Conservation (phyloP, 2,888 invertebrate species). For the Polydrusus pterygomalis region DNA sequence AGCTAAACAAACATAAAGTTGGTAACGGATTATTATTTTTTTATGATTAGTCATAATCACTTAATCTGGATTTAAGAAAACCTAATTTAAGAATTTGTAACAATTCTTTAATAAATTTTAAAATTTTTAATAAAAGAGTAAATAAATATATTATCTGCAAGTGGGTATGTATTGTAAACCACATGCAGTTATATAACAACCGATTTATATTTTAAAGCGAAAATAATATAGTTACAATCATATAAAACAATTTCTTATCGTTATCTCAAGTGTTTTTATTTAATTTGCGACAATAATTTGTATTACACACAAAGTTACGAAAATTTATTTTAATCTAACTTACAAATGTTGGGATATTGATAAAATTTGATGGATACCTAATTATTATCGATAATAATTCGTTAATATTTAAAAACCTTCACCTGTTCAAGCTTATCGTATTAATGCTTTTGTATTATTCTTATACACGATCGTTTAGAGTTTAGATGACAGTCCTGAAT, state of each 20-base stretch:
- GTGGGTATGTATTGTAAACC: neutral
- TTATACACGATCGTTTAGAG: too few relatives aligned
- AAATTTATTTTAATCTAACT: constrained; percentile 10
- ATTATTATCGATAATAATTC: neutral
- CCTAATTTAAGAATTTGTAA: too few relatives aligned
- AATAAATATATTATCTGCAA: too few relatives aligned
- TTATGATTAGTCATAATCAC: too few relatives aligned
- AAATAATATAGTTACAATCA: neutral
- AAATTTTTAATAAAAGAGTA: too few relatives aligned
- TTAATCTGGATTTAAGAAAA: too few relatives aligned
- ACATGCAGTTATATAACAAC: constrained; percentile 9
- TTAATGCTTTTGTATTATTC: too few relatives aligned
- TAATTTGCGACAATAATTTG: neutral
- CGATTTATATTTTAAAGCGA: neutral
- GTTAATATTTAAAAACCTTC: neutral
- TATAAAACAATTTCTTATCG: constrained; percentile 3
- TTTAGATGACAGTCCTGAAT: too few relatives aligned
- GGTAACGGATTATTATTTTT: too few relatives aligned
- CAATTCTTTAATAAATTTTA: too few relatives aligned
- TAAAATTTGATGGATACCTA: constrained; percentile 6
- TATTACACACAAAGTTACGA: neutral
- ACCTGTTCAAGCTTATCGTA: too few relatives aligned
- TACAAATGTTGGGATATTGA: neutral
- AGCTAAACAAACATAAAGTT: too few relatives aligned
- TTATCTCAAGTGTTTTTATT: constrained; percentile 22